Conservation (phyloP, 2,113 vertebrate genomes). For the Rhynchopsitta pachyrhyncha region DNA sequence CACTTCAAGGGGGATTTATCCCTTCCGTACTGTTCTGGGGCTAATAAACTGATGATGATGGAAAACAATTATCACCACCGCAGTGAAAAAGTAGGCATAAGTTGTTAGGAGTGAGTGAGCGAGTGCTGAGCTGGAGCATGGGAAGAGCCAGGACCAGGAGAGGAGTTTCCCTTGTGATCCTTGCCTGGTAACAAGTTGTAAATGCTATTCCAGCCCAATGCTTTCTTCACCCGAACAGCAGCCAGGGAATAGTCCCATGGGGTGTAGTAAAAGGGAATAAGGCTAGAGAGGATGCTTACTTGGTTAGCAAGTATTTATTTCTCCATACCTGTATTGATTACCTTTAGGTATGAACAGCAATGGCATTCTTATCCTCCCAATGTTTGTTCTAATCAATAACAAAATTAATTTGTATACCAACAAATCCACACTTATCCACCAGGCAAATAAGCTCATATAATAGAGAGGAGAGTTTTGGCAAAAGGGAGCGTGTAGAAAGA, state of each 20-base stretch:
- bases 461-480: background rate
- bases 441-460: background rate
- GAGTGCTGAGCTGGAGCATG: background rate
- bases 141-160: background rate
- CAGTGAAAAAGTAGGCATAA: background rate
- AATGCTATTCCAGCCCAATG: background rate
- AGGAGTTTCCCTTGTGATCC: background rate
- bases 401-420: slow-evolving; percentile 52
- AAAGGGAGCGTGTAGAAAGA: slow-evolving; percentile 2
- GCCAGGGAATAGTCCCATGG: background rate
- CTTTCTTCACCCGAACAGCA: background rate
- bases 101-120: background rate
- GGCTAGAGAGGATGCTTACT: background rate
- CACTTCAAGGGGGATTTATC: background rate
- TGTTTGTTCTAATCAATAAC: slow-evolving; percentile 16
- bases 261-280: background rate
- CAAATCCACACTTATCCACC: background rate
- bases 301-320: slow-evolving; percentile 26
- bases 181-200: background rate
- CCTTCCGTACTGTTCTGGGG: background rate
- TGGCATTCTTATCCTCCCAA: slow-evolving; percentile 5
- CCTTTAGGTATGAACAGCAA: slow-evolving; percentile 40
- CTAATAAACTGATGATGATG: background rate
- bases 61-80: background rate
- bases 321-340: slow-evolving; percentile 12